Conservation (phyloP, 1,140 invertebrate genomes). For the Medauroidea extradentata region DNA sequence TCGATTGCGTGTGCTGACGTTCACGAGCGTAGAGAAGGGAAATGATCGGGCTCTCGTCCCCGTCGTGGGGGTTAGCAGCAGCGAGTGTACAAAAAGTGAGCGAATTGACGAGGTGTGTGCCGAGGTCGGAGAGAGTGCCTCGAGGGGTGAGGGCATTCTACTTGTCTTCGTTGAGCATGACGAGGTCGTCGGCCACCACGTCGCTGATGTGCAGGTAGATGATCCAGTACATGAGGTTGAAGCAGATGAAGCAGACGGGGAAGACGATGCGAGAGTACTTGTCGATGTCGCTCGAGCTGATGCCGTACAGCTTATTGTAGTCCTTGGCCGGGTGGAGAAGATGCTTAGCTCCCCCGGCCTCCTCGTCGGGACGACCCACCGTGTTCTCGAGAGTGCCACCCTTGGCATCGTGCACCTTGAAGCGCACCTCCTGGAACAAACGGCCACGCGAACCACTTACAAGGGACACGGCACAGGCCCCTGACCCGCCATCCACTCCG, state of each 20-base stretch:
- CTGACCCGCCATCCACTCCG: no score
- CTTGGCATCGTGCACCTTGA: conserved; percentile 48
- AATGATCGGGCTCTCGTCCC: background rate
- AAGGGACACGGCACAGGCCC: conserved; percentile 4
- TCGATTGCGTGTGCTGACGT: no score
- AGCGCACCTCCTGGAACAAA: conserved; percentile 44
- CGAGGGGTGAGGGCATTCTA: conserved; percentile 41
- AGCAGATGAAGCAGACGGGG: conserved; percentile 94
- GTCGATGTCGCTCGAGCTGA: conserved; percentile 93
- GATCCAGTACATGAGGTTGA: conserved; percentile 98
- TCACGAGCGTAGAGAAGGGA: no score
- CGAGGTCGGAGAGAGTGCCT: background rate
- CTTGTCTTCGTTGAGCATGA: conserved; percentile 77
- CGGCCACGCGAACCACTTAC: conserved; percentile 13
- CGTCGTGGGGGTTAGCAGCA: background rate
- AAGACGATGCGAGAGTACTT: conserved; percentile 95
- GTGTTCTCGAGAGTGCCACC: conserved; percentile 46
- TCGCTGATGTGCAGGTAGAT: conserved; percentile 94
- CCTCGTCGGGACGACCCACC: conserved; percentile 36
- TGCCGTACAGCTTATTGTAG: conserved; percentile 59
- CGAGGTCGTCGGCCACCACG: conserved; percentile 87
- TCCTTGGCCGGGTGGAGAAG: conserved; percentile 73
- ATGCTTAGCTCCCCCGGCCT: conserved; percentile 60
- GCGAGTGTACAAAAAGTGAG: background rate
- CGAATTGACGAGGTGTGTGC: background rate